A percentile compares a stretch with the other conserved stretches of the same genome.
phyloP scores from a whole-genome alignment of 1,140 invertebrate species.

The Eulimnadia texana region DNA sequence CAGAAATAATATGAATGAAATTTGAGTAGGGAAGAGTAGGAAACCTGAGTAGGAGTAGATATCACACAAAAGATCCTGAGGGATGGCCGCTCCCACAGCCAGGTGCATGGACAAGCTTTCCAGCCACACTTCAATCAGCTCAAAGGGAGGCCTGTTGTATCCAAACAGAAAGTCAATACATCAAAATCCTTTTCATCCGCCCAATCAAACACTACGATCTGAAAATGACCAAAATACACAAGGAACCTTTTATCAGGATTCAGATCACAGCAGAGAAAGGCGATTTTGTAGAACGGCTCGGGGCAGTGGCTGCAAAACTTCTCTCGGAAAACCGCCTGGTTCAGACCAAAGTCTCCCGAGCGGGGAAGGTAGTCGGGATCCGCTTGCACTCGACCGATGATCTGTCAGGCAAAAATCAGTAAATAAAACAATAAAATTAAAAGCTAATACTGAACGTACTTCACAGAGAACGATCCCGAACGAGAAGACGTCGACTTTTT shows the following conservation, averaged over 20 bases:
- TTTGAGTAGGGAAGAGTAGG: too few species aligned
- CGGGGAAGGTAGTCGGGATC: constrained; percentile 83
- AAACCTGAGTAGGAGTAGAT: constrained; percentile 46
- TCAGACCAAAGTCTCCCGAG: constrained; percentile 78
- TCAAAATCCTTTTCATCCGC: too few species aligned
- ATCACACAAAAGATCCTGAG: constrained; percentile 53
- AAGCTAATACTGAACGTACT: constrained; percentile 34
- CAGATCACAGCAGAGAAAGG: constrained; percentile 73
- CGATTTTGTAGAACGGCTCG: constrained; percentile 69
- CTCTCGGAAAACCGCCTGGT: constrained; percentile 68
- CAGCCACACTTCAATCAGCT: constrained; percentile 69
- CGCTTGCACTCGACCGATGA: constrained; percentile 80
- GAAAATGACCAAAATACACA: too few species aligned
- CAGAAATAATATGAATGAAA: too few species aligned
- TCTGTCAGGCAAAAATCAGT: constrained; percentile 35
- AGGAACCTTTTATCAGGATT: constrained; percentile 75
- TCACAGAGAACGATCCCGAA: constrained; percentile 93
- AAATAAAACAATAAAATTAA: constrained; percentile 5
- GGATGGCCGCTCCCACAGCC: constrained; percentile 42
- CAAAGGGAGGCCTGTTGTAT: constrained; percentile 56
- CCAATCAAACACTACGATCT: too few species aligned
- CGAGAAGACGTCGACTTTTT: constrained; percentile 93
- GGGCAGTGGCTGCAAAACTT: constrained; percentile 80
- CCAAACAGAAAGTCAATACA: not conserved
- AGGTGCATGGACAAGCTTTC: constrained; percentile 57